A percentile compares a stretch with the other conserved stretches of the same genome.
These are phyloP conservation scores for Bubo bubo DNA, from an alignment of 2,113 vertebrate genomes.

Conservation along the genomic window DNA sequence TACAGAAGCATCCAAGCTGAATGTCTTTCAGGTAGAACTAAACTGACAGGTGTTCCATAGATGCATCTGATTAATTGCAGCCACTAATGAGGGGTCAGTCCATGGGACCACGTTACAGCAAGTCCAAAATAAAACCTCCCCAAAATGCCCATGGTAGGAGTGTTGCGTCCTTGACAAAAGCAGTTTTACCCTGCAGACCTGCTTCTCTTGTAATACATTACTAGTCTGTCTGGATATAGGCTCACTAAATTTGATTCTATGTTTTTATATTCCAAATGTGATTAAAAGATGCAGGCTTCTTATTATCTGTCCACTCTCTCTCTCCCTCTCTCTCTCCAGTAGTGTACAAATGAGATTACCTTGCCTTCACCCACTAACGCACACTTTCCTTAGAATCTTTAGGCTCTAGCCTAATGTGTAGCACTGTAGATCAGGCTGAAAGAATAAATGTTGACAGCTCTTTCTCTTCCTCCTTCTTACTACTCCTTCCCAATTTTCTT, in stretches of 20 bases:
- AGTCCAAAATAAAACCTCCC: not conserved
- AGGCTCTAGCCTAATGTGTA: not conserved
- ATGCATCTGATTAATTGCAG: not conserved
- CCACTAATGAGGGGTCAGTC: not conserved
- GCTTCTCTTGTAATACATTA: not conserved
- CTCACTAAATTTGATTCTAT: not conserved
- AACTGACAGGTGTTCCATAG: not conserved
- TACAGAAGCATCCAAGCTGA: not conserved
- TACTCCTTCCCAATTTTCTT: not conserved
- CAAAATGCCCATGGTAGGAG: not conserved
- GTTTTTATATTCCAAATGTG: not conserved
- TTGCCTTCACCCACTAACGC: not conserved
- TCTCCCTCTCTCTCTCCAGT: not conserved
- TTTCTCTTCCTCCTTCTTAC: not conserved
- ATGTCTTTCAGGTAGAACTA: not conserved
- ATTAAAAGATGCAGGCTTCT: not conserved
- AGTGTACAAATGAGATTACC: not conserved
- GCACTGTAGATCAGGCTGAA: not conserved
- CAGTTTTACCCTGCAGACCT: not conserved
- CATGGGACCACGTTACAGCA: not conserved
- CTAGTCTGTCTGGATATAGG: not conserved
- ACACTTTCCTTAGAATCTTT: not conserved
- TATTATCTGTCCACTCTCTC: not conserved
- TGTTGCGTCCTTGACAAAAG: not conserved
- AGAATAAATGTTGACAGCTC: not conserved